Conservation (phyloP, 2,797 vertebrate species). For the Tokudaia muenninki region DNA sequence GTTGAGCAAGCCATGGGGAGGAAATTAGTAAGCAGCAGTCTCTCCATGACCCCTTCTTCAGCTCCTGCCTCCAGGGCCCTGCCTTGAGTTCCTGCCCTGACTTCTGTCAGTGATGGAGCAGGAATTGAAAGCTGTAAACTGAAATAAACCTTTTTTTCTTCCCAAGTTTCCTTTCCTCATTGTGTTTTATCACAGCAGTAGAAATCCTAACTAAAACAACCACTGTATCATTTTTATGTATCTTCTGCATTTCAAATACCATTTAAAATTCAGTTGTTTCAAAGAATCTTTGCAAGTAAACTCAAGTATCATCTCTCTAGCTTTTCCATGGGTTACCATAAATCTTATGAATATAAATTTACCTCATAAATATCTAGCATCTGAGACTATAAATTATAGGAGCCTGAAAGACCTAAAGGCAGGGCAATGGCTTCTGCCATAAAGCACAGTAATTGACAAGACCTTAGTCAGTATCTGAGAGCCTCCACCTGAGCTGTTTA, state of each 20-base stretch:
- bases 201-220: background rate
- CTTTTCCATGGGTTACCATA: slow-evolving; percentile 38
- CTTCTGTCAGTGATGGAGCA: background rate
- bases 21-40: too few relatives aligned
- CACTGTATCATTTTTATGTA: background rate
- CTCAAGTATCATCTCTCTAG: slow-evolving; percentile 14
- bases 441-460: slow-evolving; percentile 51
- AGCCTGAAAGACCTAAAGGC: slow-evolving; percentile 23
- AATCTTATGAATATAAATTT: slow-evolving; percentile 59
- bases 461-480: slow-evolving; percentile 48
- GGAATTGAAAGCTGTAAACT: background rate
- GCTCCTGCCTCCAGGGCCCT: background rate
- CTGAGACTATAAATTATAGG: slow-evolving; percentile 3
- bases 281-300: slow-evolving; percentile 53
- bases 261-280: slow-evolving; percentile 27
- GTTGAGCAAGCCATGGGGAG: background rate
- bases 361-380: slow-evolving; percentile 57
- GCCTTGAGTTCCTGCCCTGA: background rate
- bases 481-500: slow-evolving; percentile 36
- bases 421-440: background rate
- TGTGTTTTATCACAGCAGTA: background rate
- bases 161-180: background rate
- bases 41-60: too few relatives aligned
- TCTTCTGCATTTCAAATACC: slow-evolving; percentile 58
- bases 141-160: background rate